Conservation (phyloP, 1,140 invertebrate species). For the Pogonognathellus flavescens region DNA sequence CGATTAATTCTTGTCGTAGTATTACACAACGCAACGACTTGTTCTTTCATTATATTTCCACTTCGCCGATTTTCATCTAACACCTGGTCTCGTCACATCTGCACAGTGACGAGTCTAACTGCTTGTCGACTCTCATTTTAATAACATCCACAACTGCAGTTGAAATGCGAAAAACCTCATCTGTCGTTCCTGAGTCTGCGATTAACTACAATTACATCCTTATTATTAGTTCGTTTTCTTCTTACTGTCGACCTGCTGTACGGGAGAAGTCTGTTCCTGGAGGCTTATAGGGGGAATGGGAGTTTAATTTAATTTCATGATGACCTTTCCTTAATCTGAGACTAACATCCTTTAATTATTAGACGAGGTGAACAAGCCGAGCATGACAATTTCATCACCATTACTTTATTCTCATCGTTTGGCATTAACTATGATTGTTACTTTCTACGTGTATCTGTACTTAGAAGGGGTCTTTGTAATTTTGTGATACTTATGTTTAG, state of each 20-base stretch:
- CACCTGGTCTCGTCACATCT: neutral
- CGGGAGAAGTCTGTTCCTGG: neutral
- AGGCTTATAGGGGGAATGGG: neutral
- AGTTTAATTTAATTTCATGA: slow-evolving; percentile 26
- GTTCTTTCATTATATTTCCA: slow-evolving; percentile 13
- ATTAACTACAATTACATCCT: neutral
- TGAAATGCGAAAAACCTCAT: neutral
- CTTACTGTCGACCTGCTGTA: too few relatives aligned
- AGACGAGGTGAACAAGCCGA: neutral
- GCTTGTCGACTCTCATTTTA: neutral
- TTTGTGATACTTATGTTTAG: neutral
- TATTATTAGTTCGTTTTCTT: neutral
- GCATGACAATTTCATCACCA: neutral
- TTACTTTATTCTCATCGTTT: neutral
- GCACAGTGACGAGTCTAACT: neutral
- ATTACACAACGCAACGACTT: neutral
- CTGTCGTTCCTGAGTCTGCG: neutral
- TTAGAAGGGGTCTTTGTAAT: neutral
- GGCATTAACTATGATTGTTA: neutral
- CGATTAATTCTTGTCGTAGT: neutral
- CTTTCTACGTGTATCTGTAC: neutral
- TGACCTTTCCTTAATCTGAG: neutral
- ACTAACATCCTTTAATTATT: neutral
- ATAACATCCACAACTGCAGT: neutral
- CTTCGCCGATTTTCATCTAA: neutral